Evolutionary conservation across 2,888 invertebrate genomes (phyloP), one percentile per base, ranked within the genome.

Genomic region (Temnothorax unifasciatus): DNA sequence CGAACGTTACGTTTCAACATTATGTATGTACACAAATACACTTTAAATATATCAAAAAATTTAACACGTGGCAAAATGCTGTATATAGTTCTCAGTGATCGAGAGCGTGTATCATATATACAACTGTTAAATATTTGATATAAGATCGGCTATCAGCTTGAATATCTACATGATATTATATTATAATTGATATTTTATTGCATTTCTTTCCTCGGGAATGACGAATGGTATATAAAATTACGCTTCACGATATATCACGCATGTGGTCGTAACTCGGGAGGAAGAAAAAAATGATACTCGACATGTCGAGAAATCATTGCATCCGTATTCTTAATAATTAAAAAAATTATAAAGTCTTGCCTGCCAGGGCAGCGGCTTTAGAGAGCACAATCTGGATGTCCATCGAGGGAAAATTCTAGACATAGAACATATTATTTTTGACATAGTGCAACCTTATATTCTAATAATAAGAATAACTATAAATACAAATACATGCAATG

Each of bases 301-400:
- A 82, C 11, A 18, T 47, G 34, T 4, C 29, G 13, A 41, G 29
- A 54, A 50, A 52, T 64, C 9, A 47, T 25, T 38, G 52, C 29
- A 38, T 25, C 59, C 34, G 1, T n/a, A 9, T 21, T 38, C 11
- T 38, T 47, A 59, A 44, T 21, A 18, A 68, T 61, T 54, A 6
- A 54, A 90, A 90, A 64, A 92, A 89, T 79, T 92, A 92, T 41
- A 95, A 84, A 71, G 90, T 91, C 89, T 93, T 94, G 73, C 95
- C 95, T 9, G 96, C 96, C 88, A 97, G 95, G 91, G 97, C 96
- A 3, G 96, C 97, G 44, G 98, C 98, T 94, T 97, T 97, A 52
- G 97, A 97, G 85, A 99, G 95, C 87, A 99, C 97, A 89, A 97
- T 96, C 88, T 98, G 97, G 41, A 98, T 97, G 94, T 99, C 98